Base-by-base conservation (phyloP, 2,888 invertebrate species). In the Agapostemon virescens region DNA sequence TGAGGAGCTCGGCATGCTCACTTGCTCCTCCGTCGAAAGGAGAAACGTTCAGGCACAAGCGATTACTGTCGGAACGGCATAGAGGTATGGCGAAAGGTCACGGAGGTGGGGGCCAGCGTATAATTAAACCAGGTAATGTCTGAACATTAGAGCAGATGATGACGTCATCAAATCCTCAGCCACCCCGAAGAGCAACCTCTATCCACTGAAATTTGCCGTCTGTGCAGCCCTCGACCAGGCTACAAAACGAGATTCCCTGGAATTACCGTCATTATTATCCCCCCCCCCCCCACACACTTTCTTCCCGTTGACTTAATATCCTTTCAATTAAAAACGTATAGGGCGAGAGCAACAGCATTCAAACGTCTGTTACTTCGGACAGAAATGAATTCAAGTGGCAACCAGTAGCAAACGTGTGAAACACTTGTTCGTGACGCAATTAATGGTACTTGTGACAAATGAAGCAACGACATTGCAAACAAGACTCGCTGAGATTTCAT, bases 41-140 rank as follows among this genome's bases (percentile, higher is more conserved):
- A 76, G 58, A 61, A 61, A 61, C 76, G 77, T 76, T 77, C 73
- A 75, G 84, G 70, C 58, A 76, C 80, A 69, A 77, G 81, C 75
- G 86, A 84, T 86, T 86, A 86, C 74, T 70, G 83, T 73, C 78
- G 77, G 70, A 61, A 49, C 72, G 66, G 76, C 75, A 71, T 69
- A 68, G 69, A 52, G 77, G 68, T 78, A 85, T 74, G 79, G 81
- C 71, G 79, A 76, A 84, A 69, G 77, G 74, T 67, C 77, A 74
- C 67, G 82, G 80, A 74, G 81, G 63, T 40, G 66, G 77, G 81
- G 83, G 58, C 3, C 75, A 79, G 69, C 82, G 88, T 89, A 90
- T 90, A 90, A 90, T 90, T 90, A 89, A 89, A 90, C 85, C 83
- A 80, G 77, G 86, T 90, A 90, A 90, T 89, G 89, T 84, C 79